Conservation (phyloP, 2,888 invertebrate genomes). For the Diloba caeruleocephala region DNA sequence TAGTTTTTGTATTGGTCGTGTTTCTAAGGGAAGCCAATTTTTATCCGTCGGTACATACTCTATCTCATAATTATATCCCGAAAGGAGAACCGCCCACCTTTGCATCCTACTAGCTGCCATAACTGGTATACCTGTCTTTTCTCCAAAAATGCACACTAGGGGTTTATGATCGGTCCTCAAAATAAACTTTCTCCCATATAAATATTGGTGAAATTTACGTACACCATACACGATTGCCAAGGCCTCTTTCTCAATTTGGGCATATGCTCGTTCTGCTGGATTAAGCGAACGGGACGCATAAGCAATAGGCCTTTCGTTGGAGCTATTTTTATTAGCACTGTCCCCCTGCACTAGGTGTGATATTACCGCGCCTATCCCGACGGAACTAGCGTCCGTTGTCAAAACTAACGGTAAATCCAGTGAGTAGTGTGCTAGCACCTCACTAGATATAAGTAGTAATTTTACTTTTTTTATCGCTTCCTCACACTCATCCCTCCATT, state of each 20-base stretch:
- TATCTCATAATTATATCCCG: slow-evolving; percentile 11
- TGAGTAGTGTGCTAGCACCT: not conserved
- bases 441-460: too few species aligned
- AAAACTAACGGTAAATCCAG: not conserved
- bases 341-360: too few species aligned
- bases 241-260: not conserved
- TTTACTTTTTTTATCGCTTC: too few species aligned
- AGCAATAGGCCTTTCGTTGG: too few species aligned
- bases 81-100: slow-evolving; percentile 3
- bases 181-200: slow-evolving; percentile 7
- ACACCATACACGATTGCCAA: slow-evolving; percentile 13
- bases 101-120: slow-evolving; percentile 9
- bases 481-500: not conserved
- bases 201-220: slow-evolving; percentile 14
- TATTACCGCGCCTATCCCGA: not conserved
- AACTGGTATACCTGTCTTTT: slow-evolving; percentile 6
- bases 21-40: not conserved
- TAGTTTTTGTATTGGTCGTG: too few species aligned
- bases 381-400: not conserved
- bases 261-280: not conserved
- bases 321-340: too few species aligned
- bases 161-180: slow-evolving; percentile 4
- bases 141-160: slow-evolving; percentile 4
- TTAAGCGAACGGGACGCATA: not conserved
- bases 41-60: slow-evolving; percentile 2